Percentiles rank a stretch among this genome's conserved stretches.
phyloP scores from a whole-genome alignment of 2,113 vertebrate species.

The Triplophysa rosa region DNA sequence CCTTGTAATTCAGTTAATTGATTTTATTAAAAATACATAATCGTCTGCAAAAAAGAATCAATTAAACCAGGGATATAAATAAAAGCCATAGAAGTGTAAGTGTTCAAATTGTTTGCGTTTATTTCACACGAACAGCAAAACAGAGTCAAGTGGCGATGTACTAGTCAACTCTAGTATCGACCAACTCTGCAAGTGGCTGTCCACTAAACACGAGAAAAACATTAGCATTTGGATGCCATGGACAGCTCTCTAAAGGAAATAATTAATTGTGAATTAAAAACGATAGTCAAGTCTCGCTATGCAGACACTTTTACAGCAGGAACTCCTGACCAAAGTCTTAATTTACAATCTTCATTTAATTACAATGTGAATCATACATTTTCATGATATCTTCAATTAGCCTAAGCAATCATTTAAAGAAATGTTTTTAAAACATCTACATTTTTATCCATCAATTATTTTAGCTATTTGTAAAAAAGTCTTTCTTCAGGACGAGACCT shows the following conservation, averaged over 20 bases:
- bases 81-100: not conserved
- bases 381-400: too few relatives aligned
- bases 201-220: not conserved
- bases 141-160: not conserved
- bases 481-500: constrained; percentile 40
- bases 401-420: too few relatives aligned
- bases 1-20: constrained; percentile 81
- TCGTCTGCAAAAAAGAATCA: not conserved
- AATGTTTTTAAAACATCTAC: too few relatives aligned
- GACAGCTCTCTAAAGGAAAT: not conserved
- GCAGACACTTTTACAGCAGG: too few relatives aligned
- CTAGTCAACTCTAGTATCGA: not conserved
- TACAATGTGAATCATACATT: not conserved
- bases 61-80: not conserved
- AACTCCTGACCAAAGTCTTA: too few relatives aligned
- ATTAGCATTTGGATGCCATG: not conserved
- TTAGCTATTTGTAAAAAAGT: not conserved
- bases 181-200: not conserved
- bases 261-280: not conserved
- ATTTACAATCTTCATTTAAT: not conserved
- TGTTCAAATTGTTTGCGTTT: not conserved
- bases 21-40: constrained; percentile 81
- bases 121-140: not conserved
- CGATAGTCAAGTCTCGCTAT: not conserved
- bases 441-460: too few relatives aligned